Conservation (phyloP, 30 jellyfish, hydroid and myxozoan species). For the Mastigias papua region DNA sequence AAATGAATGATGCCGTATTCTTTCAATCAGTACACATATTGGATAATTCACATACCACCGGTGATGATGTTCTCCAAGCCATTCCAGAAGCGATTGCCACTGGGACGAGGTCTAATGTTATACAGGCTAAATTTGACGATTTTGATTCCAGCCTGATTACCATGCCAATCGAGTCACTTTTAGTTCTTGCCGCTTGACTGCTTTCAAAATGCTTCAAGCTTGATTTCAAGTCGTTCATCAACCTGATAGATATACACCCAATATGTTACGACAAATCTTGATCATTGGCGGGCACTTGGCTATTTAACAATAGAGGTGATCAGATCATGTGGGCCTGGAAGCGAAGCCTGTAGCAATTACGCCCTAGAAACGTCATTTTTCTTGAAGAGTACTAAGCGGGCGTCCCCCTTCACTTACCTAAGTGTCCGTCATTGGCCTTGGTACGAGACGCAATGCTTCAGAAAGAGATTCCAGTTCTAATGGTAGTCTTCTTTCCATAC, state of each 20-base stretch:
- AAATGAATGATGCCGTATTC: too few species aligned
- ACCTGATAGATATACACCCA: background rate
- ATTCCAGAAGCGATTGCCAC: slow-evolving; percentile 46
- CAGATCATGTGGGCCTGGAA: too few species aligned
- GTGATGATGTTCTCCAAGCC: slow-evolving; percentile 67
- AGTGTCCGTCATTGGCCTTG: too few species aligned
- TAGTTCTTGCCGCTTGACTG: slow-evolving; percentile 2
- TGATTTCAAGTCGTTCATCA: slow-evolving; percentile 50
- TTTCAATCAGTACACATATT: too few species aligned
- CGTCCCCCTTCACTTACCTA: too few species aligned
- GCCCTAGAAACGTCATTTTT: too few species aligned
- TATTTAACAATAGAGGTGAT: too few species aligned
- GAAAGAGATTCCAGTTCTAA: too few species aligned
- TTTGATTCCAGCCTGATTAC: slow-evolving; percentile 25
- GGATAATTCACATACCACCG: slow-evolving; percentile 47
- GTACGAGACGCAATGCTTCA: too few species aligned
- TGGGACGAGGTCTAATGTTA: slow-evolving; percentile 43
- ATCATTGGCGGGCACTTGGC: background rate
- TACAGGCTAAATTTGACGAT: slow-evolving; percentile 27
- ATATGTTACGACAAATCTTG: background rate
- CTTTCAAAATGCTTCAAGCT: slow-evolving; percentile 46
- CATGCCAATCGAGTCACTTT: slow-evolving; percentile 53
- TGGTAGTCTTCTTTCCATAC: too few species aligned
- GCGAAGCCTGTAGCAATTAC: too few species aligned
- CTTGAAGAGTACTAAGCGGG: too few species aligned